These are phyloP conservation scores for Danio albolineatus DNA, from an alignment of 2,797 vertebrate genomes.

Conservation along the genomic window DNA sequence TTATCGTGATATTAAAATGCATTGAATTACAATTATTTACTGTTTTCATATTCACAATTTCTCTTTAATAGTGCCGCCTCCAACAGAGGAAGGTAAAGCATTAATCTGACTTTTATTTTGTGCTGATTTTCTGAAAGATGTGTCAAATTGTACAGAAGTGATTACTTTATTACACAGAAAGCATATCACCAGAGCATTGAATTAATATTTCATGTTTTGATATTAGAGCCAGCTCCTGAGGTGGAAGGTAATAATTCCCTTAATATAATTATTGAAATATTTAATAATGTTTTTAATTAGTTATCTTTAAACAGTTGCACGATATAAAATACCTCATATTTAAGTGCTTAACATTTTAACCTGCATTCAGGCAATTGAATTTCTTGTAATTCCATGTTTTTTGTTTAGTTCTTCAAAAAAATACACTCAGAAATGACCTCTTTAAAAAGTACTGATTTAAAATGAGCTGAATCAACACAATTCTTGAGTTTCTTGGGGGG, in stretches of 20 bases:
- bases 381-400: background rate
- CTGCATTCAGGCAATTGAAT: background rate
- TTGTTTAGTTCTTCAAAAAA: background rate
- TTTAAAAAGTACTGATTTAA: too few relatives aligned
- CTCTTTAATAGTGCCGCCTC: conserved; percentile 28
- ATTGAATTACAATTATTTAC: background rate
- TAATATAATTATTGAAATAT: background rate
- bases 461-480: too few relatives aligned
- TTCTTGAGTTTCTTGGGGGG: too few relatives aligned
- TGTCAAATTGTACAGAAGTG: background rate
- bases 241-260: conserved; percentile 69
- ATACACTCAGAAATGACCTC: background rate
- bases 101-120: background rate
- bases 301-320: background rate
- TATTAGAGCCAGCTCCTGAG: conserved; percentile 62
- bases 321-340: background rate
- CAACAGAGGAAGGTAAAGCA: conserved; percentile 43
- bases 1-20: background rate
- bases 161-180: too few relatives aligned
- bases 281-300: background rate
- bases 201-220: conserved; percentile 49
- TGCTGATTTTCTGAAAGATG: background rate
- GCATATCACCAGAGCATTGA: too few relatives aligned
- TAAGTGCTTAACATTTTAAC: background rate
- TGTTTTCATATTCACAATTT: background rate